Evolutionary conservation across 2,797 vertebrate genomes (phyloP), one percentile per base, ranked within the genome.

Genomic region (Sebastes elongatus): DNA sequence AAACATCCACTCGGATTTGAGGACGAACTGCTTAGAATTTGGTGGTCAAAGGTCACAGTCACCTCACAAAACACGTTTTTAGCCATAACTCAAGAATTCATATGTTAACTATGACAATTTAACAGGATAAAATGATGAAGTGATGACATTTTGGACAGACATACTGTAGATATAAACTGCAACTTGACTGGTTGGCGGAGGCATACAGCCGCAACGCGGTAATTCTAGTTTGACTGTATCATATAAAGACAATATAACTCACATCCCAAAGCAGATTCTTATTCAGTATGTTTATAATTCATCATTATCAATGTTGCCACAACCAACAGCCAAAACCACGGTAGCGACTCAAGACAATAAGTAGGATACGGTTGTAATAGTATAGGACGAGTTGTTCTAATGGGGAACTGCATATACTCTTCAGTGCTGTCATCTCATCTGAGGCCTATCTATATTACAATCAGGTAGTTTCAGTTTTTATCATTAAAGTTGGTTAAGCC

Each of bases 261-360:
- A n/a, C 20, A n/a, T 33, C 57, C 5, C 59, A 62, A 35, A 62
- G 32, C 32, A 62, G 30, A 22, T 22, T 63, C 61, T 35, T 63
- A 4, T 4, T 63, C n/a, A 13, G 20, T 33, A 0, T 62, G 3
- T 33, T 32, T n/a, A 6, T n/a, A n/a, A 52, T 52, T 30, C 0
- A 30, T 27, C 23, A 62, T 13, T 9, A 25, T 35, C 23, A 18
- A 16, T 28, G 16, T 64, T 14, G 11, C n/a, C 30, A 35, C 33
- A 13, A 38, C 22, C 11, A 53, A 53, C 52, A 53, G 0, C 52
- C n/a, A 53, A 53, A 22, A 22, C 52, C 20, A 64, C 14, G 0
- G 20, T 11, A 22, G n/a, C 4, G 0, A 35, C 32, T 35, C n/a
- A 22, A 61, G 18, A 61, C 10, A 20, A 20, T 0, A 46, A 46